Conservation (phyloP, 2,888 invertebrate genomes). For the Drosophila peninsularis region DNA sequence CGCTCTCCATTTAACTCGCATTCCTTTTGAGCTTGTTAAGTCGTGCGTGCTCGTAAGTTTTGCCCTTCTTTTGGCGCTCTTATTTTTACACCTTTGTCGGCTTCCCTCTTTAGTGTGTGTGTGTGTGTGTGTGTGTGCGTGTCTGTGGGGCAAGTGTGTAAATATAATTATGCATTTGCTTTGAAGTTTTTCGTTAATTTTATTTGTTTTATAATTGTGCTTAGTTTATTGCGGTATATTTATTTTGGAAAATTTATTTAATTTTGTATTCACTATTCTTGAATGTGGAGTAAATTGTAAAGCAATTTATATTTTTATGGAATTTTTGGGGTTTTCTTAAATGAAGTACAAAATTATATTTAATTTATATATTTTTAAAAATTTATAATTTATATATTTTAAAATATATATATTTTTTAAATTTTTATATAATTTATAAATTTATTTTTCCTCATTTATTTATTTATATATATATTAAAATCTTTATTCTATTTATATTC, state of each 20-base stretch:
- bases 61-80: conserved; percentile 17
- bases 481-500: background rate
- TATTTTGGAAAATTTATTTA: background rate
- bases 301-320: background rate
- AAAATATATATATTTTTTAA: too few species aligned
- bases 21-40: conserved; percentile 20
- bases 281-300: background rate
- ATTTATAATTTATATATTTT: too few species aligned
- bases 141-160: conserved; percentile 4
- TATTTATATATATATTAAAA: too few species aligned
- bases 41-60: conserved; percentile 42
- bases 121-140: background rate
- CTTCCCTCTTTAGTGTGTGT: background rate
- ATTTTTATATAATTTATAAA: too few species aligned
- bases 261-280: background rate
- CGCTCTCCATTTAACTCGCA: conserved; percentile 24
- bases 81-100: background rate
- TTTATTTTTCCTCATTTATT: too few species aligned
- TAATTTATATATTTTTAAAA: too few species aligned
- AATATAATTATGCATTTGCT: conserved; percentile 6
- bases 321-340: background rate
- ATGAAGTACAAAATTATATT: background rate
- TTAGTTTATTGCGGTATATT: background rate
- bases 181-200: background rate
- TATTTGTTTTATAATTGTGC: background rate